These are phyloP conservation scores for Ladona fulva DNA, from an alignment of 1,140 invertebrate species.

Conservation along the genomic window DNA sequence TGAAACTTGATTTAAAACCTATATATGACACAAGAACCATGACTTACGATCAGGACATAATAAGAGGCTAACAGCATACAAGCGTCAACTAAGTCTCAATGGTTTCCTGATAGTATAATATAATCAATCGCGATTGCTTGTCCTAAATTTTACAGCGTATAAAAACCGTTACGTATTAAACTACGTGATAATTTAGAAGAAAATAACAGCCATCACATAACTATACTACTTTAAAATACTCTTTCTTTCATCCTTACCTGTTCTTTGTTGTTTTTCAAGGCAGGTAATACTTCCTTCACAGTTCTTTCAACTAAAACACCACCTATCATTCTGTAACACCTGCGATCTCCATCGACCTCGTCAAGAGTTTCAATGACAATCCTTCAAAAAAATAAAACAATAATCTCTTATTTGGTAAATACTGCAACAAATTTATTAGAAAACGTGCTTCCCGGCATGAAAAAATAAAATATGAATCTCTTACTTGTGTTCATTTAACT, in stretches of 20 bases:
- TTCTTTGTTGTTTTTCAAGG: constrained; percentile 70
- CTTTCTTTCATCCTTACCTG: constrained; percentile 43
- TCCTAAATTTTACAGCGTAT: too few species aligned
- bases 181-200: too few species aligned
- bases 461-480: constrained; percentile 24
- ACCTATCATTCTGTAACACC: constrained; percentile 89
- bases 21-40: too few species aligned
- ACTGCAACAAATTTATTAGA: constrained; percentile 13
- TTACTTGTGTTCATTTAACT: constrained; percentile 93
- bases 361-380: constrained; percentile 90
- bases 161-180: too few species aligned
- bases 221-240: neutral
- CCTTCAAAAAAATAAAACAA: constrained; percentile 47
- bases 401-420: neutral
- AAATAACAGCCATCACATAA: too few species aligned
- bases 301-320: constrained; percentile 87
- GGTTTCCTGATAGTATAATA: too few species aligned
- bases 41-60: too few species aligned
- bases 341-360: constrained; percentile 71
- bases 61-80: too few species aligned
- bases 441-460: neutral
- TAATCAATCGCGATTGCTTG: too few species aligned
- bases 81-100: too few species aligned
- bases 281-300: constrained; percentile 83
- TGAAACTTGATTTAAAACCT: too few species aligned